phyloP scores from a whole-genome alignment of 2,113 vertebrate species.

The Epinephelus lanceolatus region DNA sequence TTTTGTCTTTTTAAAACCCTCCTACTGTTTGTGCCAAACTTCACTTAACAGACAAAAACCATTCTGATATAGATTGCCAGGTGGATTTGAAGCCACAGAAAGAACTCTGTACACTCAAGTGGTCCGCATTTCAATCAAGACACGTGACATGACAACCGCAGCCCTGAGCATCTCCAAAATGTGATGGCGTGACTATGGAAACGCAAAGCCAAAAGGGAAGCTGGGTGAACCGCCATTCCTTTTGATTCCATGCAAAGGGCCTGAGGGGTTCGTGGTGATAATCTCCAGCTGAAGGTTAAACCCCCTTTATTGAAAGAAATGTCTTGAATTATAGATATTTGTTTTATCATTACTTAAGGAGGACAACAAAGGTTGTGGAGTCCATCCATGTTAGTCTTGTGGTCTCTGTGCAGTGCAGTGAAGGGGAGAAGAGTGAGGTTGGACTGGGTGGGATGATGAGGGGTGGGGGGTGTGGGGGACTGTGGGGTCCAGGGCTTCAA shows the following conservation, averaged over 20 bases:
- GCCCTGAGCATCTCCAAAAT: slow-evolving; percentile 70
- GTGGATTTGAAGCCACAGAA: slow-evolving; percentile 61
- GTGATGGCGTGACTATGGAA: slow-evolving; percentile 61
- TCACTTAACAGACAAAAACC: slow-evolving; percentile 59
- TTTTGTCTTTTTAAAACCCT: slow-evolving; percentile 21
- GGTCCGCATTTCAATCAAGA: slow-evolving; percentile 69
- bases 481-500: slow-evolving; percentile 61
- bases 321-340: slow-evolving; percentile 58
- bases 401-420: slow-evolving; percentile 64
- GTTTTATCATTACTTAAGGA: slow-evolving; percentile 45
- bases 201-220: slow-evolving; percentile 62
- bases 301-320: slow-evolving; percentile 41
- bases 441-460: slow-evolving; percentile 33
- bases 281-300: slow-evolving; percentile 40
- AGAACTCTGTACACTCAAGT: slow-evolving; percentile 72
- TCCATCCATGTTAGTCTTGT: slow-evolving; percentile 75
- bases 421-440: slow-evolving; percentile 25
- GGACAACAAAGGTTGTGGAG: slow-evolving; percentile 41
- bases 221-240: slow-evolving; percentile 46
- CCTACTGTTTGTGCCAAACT: slow-evolving; percentile 51
- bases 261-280: slow-evolving; percentile 19
- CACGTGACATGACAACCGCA: slow-evolving; percentile 63
- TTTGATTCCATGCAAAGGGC: slow-evolving; percentile 60
- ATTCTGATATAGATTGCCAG: slow-evolving; percentile 51
- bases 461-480: not conserved